Evolutionary conservation across 92 coral and sea anemone species (phyloP), one percentile per base, ranked within the genome.

Genomic region (Bergia sp.): DNA sequence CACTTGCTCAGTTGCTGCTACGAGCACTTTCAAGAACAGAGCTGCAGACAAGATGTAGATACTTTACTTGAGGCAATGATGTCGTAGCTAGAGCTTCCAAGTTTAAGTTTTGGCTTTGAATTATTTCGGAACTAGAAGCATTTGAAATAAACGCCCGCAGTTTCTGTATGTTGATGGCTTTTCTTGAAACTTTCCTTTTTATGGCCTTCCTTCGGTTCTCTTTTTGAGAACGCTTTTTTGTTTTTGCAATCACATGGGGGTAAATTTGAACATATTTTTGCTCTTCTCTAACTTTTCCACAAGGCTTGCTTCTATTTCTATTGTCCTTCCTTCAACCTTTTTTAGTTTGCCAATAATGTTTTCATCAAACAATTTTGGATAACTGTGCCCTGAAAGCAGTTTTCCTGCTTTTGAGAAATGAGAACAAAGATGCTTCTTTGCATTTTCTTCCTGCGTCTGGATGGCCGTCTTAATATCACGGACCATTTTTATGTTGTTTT

Each of bases 361-460:
- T 79, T 79, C 90, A 47, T 66, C 79, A 67, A 80, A 64, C 21
- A 8, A 36, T 80, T 67, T 69, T 80, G 87, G 86, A 66, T 88
- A 73, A 18, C 21, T 49, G 86, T 79, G 90, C 58, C 90, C 87
- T 69, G 90, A 50, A 79, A 88, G 50, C 53, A 88, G 67, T 80
- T 88, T 88, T 69, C 90, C 87, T 41, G 67, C 58, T 80, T 88
- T 88, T 18, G 90, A 39, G 71, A 65, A 88, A 80, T 88, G 86
- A 80, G 90, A 21, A 80, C 40, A 64, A 38, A 88, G 41, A 88
- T 88, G 87, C 43, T 80, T 49, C 39, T 44, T 88, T 55, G 86
- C 90, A 41, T 88, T 77, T 88, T 88, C 77, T 86, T 80, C 86
- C 90, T 57, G 86, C 90, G 64, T 88, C 90, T 78, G 86, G 90